These are phyloP conservation scores for Thecophora atra DNA, from an alignment of 2,888 invertebrate genomes.

Conservation along the genomic window DNA sequence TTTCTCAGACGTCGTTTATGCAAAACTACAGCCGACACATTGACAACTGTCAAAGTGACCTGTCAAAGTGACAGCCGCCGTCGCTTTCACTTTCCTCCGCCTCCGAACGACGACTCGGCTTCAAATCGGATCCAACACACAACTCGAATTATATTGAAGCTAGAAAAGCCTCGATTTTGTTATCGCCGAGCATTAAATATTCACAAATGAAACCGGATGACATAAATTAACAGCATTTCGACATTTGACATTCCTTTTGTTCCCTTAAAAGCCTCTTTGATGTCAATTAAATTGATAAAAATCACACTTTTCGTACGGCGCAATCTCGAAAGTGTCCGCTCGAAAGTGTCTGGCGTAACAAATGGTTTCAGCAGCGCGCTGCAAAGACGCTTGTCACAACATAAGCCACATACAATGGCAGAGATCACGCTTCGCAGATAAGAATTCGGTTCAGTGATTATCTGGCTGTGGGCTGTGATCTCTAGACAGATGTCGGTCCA, in stretches of 20 bases:
- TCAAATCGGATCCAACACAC: no score
- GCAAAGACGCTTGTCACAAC: not conserved
- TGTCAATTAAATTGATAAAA: conserved; percentile 49
- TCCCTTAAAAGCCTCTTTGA: conserved; percentile 44
- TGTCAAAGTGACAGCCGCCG: conserved; percentile 35
- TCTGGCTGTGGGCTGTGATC: not conserved
- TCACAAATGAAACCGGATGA: not conserved
- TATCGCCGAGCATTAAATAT: not conserved
- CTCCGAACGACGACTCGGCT: no score
- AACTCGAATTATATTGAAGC: no score
- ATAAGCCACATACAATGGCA: not conserved
- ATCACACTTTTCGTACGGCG: conserved; percentile 40
- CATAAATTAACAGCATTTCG: conserved; percentile 16
- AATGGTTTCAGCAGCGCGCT: not conserved
- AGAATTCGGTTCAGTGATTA: not conserved
- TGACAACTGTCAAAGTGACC: conserved; percentile 61
- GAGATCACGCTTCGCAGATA: not conserved
- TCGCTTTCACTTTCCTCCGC: conserved; percentile 13
- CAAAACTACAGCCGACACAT: conserved; percentile 52
- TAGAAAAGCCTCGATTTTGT: no score
- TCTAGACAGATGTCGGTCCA: not conserved
- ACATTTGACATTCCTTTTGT: conserved; percentile 29
- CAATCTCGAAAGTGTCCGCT: conserved; percentile 29
- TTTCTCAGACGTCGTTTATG: not conserved
- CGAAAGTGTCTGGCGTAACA: conserved; percentile 34